Base-by-base conservation (phyloP, 2,888 invertebrate genomes). In the Blastobasis lacticolella region DNA sequence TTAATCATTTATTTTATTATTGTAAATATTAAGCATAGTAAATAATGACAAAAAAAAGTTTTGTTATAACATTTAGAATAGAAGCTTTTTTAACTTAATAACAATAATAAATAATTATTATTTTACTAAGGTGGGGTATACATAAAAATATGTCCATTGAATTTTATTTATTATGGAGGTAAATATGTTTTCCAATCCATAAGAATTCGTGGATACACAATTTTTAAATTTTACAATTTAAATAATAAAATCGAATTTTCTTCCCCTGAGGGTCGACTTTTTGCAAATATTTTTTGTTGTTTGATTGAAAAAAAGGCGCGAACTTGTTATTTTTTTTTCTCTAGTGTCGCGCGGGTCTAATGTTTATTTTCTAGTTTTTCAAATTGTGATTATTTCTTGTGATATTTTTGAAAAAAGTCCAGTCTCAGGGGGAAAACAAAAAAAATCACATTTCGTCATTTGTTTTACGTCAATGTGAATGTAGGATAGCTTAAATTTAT, bases 381-480 rank as follows among this genome's bases (percentile, higher is more conserved):
- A 48, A 23, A 49, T 38, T 42, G 50, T 50, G 45, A 48, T 52
- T 67, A n/a, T 58, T 60, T 66, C 56, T 62, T 65, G 67, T 66
- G 63, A 65, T 66, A 60, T 53, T 54, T 45, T 49, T 51, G 60
- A 49, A 45, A 71, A 75, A 80, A 76, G 71, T 78, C 77, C 71
- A 66, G 73, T 71, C 78, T 73, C 75, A 59, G 59, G 59, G 38
- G 50, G 50, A 51, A 38, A 45, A 47, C 4, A 52, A 37, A 61
- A 78, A 74, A 75, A 79, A 72, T 78, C 83, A 81, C 84, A 83
- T 81, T 74, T 66, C 64, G 71, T 78, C 64, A 85, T 86, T 81
- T 85, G 84, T 86, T 86, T 80, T 71, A 69, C 66, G 70, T 75
- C 70, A 71, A 78, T 86, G 85, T 85, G 84, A 78, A 59, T 79